phyloP scores from a whole-genome alignment of 2,113 vertebrate species.

The Pica pica region DNA sequence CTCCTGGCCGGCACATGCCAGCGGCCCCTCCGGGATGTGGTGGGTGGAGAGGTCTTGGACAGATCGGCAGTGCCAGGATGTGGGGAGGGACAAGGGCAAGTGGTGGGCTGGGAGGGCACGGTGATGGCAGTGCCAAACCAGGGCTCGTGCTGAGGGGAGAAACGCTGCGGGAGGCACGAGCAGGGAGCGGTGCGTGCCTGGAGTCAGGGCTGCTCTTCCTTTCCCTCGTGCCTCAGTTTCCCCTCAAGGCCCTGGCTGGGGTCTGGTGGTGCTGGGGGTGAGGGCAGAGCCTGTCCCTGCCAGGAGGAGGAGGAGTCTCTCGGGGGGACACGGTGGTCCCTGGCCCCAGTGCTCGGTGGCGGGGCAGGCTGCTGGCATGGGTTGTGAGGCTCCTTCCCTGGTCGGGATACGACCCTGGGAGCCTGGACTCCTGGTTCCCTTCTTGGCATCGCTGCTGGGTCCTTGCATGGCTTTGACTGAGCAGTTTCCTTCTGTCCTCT shows the following conservation, averaged over 20 bases:
- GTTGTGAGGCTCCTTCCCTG: background rate
- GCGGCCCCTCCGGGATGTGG: background rate
- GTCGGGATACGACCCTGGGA: background rate
- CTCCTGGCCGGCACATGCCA: background rate
- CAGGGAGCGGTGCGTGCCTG: background rate
- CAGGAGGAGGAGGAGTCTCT: background rate
- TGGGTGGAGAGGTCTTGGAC: background rate
- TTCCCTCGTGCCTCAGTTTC: background rate
- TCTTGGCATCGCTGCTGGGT: background rate
- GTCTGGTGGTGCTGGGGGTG: background rate
- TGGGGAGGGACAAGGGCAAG: background rate
- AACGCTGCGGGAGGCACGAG: background rate
- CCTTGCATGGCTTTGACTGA: background rate
- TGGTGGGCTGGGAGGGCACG: background rate
- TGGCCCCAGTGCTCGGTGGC: background rate
- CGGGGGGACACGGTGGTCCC: rapidly evolving
- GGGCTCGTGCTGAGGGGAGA: background rate
- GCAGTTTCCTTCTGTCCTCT: background rate
- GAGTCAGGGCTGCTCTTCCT: background rate
- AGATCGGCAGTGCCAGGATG: background rate
- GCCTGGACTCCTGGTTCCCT: background rate
- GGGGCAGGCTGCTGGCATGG: background rate
- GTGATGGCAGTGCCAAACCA: background rate
- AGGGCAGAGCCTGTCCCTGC: background rate
- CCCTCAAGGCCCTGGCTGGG: background rate